Evolutionary conservation across 2,797 vertebrate genomes (phyloP).

Genomic region (Pangasius krempfi): DNA sequence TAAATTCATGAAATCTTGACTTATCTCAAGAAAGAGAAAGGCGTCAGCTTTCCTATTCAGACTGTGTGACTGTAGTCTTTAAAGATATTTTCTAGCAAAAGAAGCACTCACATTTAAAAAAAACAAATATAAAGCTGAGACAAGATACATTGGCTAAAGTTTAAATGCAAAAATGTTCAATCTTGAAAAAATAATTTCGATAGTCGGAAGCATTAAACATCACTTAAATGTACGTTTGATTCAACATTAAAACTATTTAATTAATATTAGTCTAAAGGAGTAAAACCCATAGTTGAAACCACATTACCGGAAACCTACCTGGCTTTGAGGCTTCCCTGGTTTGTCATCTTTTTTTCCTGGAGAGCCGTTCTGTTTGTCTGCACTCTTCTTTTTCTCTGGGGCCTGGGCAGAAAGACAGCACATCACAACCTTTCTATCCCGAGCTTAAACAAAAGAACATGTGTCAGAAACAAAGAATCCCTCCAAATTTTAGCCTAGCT

Average conservation of each 20-base stretch:
- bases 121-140: too few species aligned
- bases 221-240: background rate
- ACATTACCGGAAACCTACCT: slow-evolving; percentile 63
- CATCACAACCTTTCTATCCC: slow-evolving; percentile 1
- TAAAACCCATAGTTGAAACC: background rate
- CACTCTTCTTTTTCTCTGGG: slow-evolving; percentile 69
- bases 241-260: background rate
- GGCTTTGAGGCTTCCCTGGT: slow-evolving; percentile 63
- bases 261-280: background rate
- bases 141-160: background rate
- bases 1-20: slow-evolving; percentile 1
- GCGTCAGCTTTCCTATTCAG: background rate
- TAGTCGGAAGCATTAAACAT: background rate
- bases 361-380: slow-evolving; percentile 72
- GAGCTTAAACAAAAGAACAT: slow-evolving; percentile 24
- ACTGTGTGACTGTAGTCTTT: background rate
- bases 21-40: background rate
- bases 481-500: slow-evolving; percentile 31
- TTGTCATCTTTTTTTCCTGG: slow-evolving; percentile 69
- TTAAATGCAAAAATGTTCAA: background rate
- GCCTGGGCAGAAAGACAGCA: slow-evolving; percentile 56
- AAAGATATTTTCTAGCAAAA: background rate
- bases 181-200: background rate
- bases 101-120: background rate
- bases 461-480: slow-evolving; percentile 25